Evolutionary conservation across 2,797 vertebrate genomes (phyloP).

Genomic region (Etheostoma nigrum): DNA sequence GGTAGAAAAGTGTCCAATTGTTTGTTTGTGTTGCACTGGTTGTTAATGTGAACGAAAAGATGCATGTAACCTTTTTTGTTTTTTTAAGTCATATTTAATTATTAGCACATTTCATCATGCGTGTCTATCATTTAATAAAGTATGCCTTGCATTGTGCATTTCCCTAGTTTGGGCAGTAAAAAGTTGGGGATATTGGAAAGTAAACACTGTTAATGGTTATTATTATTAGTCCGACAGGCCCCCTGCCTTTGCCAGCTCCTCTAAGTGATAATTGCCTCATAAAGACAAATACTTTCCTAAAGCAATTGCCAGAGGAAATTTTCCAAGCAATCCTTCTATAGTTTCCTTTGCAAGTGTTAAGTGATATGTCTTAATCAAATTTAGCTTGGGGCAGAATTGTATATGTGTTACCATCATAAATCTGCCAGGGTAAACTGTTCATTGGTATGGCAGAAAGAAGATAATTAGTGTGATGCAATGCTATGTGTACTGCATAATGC

Average conservation of each 20-base stretch:
- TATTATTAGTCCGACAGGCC: constrained; percentile 73
- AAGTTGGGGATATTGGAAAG: constrained; percentile 62
- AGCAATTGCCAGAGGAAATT: constrained; percentile 70
- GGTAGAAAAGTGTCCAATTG: constrained; percentile 13
- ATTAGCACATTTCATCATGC: constrained; percentile 44
- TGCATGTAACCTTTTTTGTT: background rate
- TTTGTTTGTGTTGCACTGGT: constrained; percentile 11
- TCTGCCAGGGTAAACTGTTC: constrained; percentile 64
- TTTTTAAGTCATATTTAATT: constrained; percentile 37
- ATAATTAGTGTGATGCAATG: constrained; percentile 74
- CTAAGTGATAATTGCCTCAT: constrained; percentile 81
- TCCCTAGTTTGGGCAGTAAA: constrained; percentile 60
- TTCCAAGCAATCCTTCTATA: constrained; percentile 44
- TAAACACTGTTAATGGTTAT: constrained; percentile 79
- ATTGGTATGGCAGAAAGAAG: constrained; percentile 64
- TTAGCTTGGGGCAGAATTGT: constrained; percentile 32
- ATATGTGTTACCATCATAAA: constrained; percentile 66
- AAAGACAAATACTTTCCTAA: constrained; percentile 79
- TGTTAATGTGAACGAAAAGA: constrained; percentile 10
- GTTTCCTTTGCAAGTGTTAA: constrained; percentile 66
- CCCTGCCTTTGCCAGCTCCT: constrained; percentile 68
- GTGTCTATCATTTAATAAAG: constrained; percentile 49
- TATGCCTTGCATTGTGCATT: constrained; percentile 40
- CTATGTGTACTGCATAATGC: constrained; percentile 49
- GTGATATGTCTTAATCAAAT: constrained; percentile 73